Conservation (phyloP, 2,113 vertebrate genomes). For the Macroglossus sobrinus region DNA sequence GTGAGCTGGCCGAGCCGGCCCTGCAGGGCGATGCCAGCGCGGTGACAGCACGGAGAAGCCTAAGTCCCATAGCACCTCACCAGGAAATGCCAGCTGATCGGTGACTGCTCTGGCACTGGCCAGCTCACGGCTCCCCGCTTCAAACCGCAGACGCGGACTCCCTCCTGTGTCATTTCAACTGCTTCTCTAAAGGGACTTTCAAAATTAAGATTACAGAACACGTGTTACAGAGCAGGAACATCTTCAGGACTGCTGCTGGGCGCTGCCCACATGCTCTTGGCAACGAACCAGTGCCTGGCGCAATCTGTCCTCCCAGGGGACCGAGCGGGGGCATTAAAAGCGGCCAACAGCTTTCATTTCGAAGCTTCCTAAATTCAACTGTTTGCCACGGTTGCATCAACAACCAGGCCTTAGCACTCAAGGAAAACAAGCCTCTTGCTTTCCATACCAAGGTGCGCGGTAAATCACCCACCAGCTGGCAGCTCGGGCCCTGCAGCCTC, state of each 20-base stretch:
- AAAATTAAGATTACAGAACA: not conserved
- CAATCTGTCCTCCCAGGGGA: not conserved
- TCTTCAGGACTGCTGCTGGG: not conserved
- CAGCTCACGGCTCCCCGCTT: not conserved
- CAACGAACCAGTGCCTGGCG: not conserved
- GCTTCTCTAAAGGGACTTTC: not conserved
- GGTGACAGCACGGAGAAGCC: not conserved
- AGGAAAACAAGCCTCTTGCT: not conserved
- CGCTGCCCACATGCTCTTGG: not conserved
- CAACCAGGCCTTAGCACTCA: not conserved
- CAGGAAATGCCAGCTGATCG: not conserved
- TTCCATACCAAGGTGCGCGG: accelerated
- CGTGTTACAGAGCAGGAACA: not conserved
- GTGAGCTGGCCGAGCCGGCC: no score
- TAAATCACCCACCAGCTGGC: no score
- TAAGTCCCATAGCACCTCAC: not conserved
- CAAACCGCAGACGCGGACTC: not conserved
- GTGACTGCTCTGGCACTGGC: not conserved
- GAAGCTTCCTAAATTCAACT: not conserved
- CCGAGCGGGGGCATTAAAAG: not conserved
- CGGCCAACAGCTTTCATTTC: not conserved
- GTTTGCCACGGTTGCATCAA: not conserved
- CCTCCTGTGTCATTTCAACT: not conserved
- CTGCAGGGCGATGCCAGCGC: accelerated
- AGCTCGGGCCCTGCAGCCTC: not conserved